A percentile compares a stretch with the other conserved stretches of the same genome.
These are phyloP conservation scores for Rhodophaea formosa DNA, from an alignment of 2,888 invertebrate genomes.

Conservation along the genomic window DNA sequence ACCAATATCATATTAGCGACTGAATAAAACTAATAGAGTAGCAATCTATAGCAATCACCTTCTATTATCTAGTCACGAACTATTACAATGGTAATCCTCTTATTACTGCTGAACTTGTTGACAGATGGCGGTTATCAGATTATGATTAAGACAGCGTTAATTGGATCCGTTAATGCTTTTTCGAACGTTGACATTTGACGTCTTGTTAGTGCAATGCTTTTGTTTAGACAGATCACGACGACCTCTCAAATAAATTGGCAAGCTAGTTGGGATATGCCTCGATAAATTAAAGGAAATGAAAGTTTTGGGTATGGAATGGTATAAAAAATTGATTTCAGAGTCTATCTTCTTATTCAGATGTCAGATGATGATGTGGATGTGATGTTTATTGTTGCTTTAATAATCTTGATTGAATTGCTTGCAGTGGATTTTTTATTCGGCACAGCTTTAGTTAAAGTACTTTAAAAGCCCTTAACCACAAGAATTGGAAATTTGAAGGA, in stretches of 20 bases:
- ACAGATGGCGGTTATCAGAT: conserved; percentile 7
- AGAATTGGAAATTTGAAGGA: too few species aligned
- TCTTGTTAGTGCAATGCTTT: not conserved
- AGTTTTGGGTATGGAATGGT: too few species aligned
- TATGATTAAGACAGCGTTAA: not conserved
- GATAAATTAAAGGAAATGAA: too few species aligned
- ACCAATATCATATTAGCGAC: not conserved
- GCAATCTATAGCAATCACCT: not conserved
- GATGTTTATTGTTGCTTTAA: too few species aligned
- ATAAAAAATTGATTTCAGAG: too few species aligned
- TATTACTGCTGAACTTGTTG: not conserved
- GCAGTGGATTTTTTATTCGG: too few species aligned
- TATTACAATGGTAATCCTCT: conserved; percentile 4
- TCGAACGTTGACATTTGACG: not conserved
- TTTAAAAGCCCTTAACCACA: too few species aligned
- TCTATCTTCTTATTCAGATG: too few species aligned
- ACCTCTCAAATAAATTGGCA: not conserved
- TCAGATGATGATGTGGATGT: too few species aligned
- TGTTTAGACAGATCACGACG: not conserved
- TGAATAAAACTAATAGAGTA: not conserved
- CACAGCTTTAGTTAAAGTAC: too few species aligned
- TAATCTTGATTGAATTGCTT: too few species aligned
- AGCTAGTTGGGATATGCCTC: not conserved
- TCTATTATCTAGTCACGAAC: not conserved
- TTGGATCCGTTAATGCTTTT: conserved; percentile 7